Percentiles rank a stretch among this genome's conserved stretches.
Conservation (phyloP, 2,888 invertebrate species). For the Petrolisthes manimaculis region DNA sequence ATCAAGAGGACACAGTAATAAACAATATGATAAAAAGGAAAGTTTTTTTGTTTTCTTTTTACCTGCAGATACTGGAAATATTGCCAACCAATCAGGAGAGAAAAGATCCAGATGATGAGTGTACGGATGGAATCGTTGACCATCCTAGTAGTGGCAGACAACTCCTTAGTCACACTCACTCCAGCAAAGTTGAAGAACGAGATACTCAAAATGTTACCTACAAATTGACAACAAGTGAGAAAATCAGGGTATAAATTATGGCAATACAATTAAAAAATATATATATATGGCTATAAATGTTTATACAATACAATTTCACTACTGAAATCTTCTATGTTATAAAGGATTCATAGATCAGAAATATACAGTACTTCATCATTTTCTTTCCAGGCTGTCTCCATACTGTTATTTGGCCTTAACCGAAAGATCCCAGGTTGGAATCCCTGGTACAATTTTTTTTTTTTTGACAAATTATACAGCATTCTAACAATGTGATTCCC, state of each 20-base stretch:
- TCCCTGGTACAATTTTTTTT: no score
- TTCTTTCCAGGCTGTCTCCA: no score
- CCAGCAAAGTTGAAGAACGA: slow-evolving; percentile 95
- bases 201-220: slow-evolving; percentile 85
- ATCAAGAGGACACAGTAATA: not conserved
- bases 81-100: slow-evolving; percentile 83
- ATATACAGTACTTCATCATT: no score
- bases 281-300: not conserved
- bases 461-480: no score
- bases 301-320: not conserved
- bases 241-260: no score
- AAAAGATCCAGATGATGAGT: slow-evolving; percentile 87
- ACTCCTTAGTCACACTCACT: slow-evolving; percentile 91
- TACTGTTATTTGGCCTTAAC: no score
- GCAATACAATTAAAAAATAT: no score
- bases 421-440: no score
- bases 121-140: slow-evolving; percentile 90
- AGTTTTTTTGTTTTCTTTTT: slow-evolving; percentile 47
- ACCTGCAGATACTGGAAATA: slow-evolving; percentile 82
- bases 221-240: slow-evolving; percentile 66
- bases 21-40: not conserved
- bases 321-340: no score
- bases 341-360: no score
- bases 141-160: slow-evolving; percentile 92
- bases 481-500: no score